Base-by-base conservation (phyloP, 1,140 invertebrate species). In the Cydia strobilella region DNA sequence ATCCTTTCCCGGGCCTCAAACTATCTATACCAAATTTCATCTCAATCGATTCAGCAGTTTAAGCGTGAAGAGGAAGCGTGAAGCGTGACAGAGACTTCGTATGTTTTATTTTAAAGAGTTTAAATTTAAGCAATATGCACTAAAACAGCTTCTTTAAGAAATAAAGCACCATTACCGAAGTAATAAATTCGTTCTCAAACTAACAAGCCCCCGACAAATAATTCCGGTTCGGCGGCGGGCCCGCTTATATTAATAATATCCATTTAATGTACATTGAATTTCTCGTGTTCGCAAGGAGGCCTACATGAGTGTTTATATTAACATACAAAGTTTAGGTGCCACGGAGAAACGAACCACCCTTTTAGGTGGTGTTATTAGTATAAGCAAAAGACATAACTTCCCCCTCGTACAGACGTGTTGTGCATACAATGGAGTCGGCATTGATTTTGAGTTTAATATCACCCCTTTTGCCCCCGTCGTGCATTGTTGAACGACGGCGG, bases 361-460 rank as follows among this genome's bases (percentile, higher is more conserved):
- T 82, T 80, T 76, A 76, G 81, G 85, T 87, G 84, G 82, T 82
- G 82, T 86, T 89, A 89, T 89, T 89, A 89, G 86, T 89, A 88
- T 87, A 89, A 87, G 86, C 85, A 87, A 84, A 85, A 89, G 86
- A 87, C 84, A 87, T 88, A 88, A 86, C 79, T 77, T 76, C 83
- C 85, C 84, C 82, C 79, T 79, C 69, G 73, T 73, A 74, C 78
- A 85, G 82, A 89, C 86, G 84, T 78, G 85, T 84, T 83, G 82
- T 88, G 86, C 87, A 88, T 88, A 84, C 85, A 88, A 90, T 88
- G 84, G 85, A 79, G 84, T 81, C 79, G 72, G 84, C 88, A 90
- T 90, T 87, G 88, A 87, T 88, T 90, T 86, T 85, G 82, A 87
- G 84, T 85, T 88, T 86, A 89, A 85, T 86, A 84, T 88, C 82